A percentile compares a stretch with the other conserved stretches of the same genome.
phyloP scores from a whole-genome alignment of 1,140 invertebrate genomes.

The Diprion similis region DNA sequence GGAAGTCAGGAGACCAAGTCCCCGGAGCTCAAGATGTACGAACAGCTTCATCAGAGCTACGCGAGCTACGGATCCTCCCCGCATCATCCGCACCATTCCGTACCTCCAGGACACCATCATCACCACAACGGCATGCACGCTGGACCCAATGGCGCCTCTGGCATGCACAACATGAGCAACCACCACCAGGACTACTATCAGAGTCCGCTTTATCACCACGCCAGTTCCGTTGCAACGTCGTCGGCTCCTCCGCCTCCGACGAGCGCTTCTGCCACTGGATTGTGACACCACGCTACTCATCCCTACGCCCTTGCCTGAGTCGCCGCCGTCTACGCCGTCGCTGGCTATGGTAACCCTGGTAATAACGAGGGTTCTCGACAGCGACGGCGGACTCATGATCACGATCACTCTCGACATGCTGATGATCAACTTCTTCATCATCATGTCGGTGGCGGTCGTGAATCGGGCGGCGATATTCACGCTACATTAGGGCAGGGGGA shows the following conservation, averaged over 20 bases:
- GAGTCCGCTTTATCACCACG: conserved; percentile 75
- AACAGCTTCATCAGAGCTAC: conserved; percentile 67
- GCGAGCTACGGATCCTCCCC: conserved; percentile 52
- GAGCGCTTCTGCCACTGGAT: conserved; percentile 69
- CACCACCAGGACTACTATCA: conserved; percentile 82
- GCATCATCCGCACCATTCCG: conserved; percentile 50
- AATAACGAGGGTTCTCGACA: neutral
- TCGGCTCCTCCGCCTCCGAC: conserved; percentile 46
- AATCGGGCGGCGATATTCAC: neutral
- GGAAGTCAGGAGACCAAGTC: conserved; percentile 64
- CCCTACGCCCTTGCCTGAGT: conserved; percentile 74
- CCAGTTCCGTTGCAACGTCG: conserved; percentile 68
- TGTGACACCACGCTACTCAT: conserved; percentile 71
- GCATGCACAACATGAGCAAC: conserved; percentile 66
- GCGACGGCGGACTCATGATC: neutral
- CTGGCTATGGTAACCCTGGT: conserved; percentile 11
- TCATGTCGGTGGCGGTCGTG: neutral
- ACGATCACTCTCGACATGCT: neutral
- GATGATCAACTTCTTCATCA: neutral
- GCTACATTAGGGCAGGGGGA: neutral
- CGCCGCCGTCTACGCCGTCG: conserved; percentile 44
- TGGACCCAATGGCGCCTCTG: conserved; percentile 69
- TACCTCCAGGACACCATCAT: conserved; percentile 47
- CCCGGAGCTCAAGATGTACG: conserved; percentile 81
- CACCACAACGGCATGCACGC: conserved; percentile 63